phyloP scores from a whole-genome alignment of 2,797 vertebrate species.

The Onychomys arenicola region DNA sequence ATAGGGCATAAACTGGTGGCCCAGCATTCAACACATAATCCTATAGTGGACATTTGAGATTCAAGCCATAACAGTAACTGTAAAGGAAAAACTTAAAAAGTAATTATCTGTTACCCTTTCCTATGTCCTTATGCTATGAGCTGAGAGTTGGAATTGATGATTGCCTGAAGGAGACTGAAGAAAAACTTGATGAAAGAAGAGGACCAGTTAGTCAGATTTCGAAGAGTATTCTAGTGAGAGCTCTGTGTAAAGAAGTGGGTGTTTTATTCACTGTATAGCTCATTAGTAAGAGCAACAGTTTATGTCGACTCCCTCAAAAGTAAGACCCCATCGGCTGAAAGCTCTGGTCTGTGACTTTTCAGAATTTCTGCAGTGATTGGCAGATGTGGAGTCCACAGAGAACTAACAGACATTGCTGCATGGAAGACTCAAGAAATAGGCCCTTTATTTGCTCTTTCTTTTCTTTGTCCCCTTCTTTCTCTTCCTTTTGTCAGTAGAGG shows the following conservation, averaged over 20 bases:
- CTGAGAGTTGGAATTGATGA: neutral
- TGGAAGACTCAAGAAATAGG: neutral
- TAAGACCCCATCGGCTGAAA: neutral
- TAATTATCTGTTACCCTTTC: neutral
- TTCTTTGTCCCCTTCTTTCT: neutral
- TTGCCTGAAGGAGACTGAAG: neutral
- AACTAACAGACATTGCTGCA: accelerated
- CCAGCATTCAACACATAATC: neutral
- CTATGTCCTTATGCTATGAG: neutral
- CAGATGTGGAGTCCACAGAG: neutral
- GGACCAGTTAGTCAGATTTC: neutral
- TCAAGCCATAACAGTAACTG: neutral
- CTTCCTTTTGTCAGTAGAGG: neutral
- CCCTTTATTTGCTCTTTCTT: too few relatives aligned
- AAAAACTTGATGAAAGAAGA: conserved; percentile 11
- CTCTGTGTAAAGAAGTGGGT: neutral
- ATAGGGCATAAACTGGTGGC: neutral
- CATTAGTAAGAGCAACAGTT: neutral
- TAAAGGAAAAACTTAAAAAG: conserved; percentile 38
- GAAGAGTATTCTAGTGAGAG: neutral
- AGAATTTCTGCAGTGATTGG: neutral
- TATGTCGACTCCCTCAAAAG: neutral
- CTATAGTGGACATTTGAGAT: neutral
- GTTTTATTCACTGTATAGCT: neutral
- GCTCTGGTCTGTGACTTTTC: neutral